phyloP scores from a whole-genome alignment of 2,113 vertebrate genomes.

The Vulpes vulpes region DNA sequence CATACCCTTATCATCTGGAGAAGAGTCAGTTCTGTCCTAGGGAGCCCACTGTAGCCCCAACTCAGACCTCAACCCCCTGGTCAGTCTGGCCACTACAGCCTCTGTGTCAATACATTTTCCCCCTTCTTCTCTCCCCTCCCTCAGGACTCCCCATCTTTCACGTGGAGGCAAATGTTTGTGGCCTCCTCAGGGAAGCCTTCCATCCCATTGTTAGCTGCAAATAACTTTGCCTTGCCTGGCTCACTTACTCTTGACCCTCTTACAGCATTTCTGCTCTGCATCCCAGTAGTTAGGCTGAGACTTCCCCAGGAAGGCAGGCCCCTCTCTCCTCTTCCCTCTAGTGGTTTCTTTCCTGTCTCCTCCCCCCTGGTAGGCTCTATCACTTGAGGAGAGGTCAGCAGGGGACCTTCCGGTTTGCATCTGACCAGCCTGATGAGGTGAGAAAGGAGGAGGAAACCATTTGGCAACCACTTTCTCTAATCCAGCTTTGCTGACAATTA shows the following conservation, averaged over 20 bases:
- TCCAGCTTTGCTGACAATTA: not conserved
- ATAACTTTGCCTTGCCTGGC: not conserved
- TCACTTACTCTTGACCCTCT: not conserved
- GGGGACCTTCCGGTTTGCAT: not conserved
- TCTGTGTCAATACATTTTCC: not conserved
- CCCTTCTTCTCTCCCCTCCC: not conserved
- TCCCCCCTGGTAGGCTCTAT: not conserved
- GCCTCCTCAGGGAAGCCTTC: not conserved
- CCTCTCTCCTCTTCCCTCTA: not conserved
- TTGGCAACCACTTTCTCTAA: not conserved
- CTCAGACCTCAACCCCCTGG: not conserved
- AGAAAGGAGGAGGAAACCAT: not conserved
- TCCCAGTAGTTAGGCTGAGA: not conserved
- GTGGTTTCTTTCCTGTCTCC: not conserved
- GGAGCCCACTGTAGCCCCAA: not conserved
- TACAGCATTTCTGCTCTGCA: not conserved
- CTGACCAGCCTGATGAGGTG: not conserved
- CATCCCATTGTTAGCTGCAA: not conserved
- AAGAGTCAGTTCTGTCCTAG: not conserved
- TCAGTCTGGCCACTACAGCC: not conserved
- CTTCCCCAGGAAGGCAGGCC: not conserved
- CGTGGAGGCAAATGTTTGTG: not conserved
- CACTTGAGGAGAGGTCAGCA: not conserved
- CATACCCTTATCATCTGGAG: not conserved
- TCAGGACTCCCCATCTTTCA: not conserved